These are phyloP conservation scores for Nematostella vectensis DNA, from an alignment of 92 coral and sea anemone species.

Conservation along the genomic window DNA sequence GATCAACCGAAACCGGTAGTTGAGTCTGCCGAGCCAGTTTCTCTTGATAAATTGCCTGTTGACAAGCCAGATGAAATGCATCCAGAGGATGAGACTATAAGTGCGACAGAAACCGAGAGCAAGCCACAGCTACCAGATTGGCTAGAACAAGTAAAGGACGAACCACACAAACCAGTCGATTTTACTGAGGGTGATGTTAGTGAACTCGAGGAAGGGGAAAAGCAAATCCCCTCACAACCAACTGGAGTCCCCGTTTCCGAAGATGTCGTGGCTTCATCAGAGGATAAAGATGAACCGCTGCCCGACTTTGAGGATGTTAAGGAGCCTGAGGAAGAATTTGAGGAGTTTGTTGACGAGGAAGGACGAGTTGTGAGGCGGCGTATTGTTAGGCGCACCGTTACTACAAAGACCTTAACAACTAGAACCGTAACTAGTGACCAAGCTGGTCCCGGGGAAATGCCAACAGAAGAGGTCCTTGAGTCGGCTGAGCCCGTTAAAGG, in stretches of 20 bases:
- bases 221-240: too few relatives aligned
- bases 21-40: not conserved
- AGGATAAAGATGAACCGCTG: conserved; percentile 1
- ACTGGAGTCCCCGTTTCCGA: too few relatives aligned
- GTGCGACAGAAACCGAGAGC: too few relatives aligned
- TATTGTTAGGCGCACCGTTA: conserved; percentile 28
- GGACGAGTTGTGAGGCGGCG: conserved; percentile 29
- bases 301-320: conserved; percentile 13
- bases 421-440: not conserved
- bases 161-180: too few relatives aligned
- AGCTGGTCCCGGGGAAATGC: conserved; percentile 11
- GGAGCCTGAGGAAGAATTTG: conserved; percentile 6
- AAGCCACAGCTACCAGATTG: too few relatives aligned
- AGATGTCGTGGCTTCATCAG: too few relatives aligned
- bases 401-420: not conserved
- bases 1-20: conserved; percentile 6
- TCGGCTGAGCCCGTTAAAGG: not conserved
- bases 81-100: too few relatives aligned
- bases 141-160: too few relatives aligned
- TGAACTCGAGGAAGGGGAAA: too few relatives aligned
- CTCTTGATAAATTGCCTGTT: too few relatives aligned
- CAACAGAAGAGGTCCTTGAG: not conserved
- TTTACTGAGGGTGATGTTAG: too few relatives aligned
- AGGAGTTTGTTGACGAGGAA: conserved; percentile 38
- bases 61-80: too few relatives aligned